Evolutionary conservation across 2,888 invertebrate genomes (phyloP).

Genomic region (Pristionchus exspectatus): DNA sequence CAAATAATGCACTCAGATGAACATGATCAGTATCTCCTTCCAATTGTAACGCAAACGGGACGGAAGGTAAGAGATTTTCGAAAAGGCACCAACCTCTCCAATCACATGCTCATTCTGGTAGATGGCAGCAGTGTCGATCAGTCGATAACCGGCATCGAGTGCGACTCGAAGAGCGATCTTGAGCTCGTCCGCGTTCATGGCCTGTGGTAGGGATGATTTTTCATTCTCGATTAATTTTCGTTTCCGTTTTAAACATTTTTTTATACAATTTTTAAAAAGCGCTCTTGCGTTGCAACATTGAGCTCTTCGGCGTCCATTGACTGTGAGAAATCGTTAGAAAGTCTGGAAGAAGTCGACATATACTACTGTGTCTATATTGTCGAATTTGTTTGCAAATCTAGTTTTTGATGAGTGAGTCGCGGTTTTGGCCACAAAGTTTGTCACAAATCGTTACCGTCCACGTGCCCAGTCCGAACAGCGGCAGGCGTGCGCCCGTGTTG

Average conservation of each 20-base stretch:
- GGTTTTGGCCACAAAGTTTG: neutral
- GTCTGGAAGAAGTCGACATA: too few species aligned
- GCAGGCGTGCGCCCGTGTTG: slow-evolving; percentile 71
- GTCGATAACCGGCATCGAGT: slow-evolving; percentile 76
- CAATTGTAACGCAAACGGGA: too few species aligned
- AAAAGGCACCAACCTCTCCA: slow-evolving; percentile 79
- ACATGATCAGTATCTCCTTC: too few species aligned
- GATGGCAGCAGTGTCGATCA: slow-evolving; percentile 85
- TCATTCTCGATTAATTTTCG: too few species aligned
- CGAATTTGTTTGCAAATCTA: neutral
- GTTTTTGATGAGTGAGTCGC: neutral
- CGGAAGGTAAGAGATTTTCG: too few species aligned
- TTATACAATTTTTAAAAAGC: too few species aligned
- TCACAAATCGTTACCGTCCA: slow-evolving; percentile 65
- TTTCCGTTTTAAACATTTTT: too few species aligned
- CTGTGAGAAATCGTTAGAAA: slow-evolving; percentile 50
- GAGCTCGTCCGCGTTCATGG: slow-evolving; percentile 66
- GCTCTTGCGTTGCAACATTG: too few species aligned
- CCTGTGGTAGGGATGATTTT: too few species aligned
- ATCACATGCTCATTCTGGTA: slow-evolving; percentile 87
- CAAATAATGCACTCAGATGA: too few species aligned
- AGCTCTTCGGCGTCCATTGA: slow-evolving; percentile 65
- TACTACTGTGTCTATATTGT: neutral
- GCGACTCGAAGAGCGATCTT: slow-evolving; percentile 70
- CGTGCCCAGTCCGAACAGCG: slow-evolving; percentile 73